A percentile compares a stretch with the other conserved stretches of the same genome.
Evolutionary conservation across 2,888 invertebrate genomes (phyloP).

Genomic region (Athalia circularis): DNA sequence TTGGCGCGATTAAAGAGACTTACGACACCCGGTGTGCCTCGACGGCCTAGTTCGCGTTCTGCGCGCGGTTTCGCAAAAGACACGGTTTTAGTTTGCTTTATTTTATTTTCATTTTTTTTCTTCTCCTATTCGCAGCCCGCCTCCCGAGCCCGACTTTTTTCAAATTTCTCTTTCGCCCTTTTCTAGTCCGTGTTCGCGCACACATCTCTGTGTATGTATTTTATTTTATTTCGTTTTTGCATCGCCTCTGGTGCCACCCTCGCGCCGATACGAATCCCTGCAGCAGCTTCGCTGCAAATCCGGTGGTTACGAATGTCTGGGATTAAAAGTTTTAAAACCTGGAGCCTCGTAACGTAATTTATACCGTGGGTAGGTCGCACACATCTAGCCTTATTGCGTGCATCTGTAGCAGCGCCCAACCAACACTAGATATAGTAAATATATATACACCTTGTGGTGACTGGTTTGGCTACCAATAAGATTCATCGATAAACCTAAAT

Average conservation of each 20-base stretch:
- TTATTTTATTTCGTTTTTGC: neutral
- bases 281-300: conserved; percentile 8
- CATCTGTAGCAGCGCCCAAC: too few relatives aligned
- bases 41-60: conserved; percentile 33
- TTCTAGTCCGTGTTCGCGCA: neutral
- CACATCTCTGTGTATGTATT: neutral
- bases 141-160: conserved; percentile 15
- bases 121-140: neutral
- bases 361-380: neutral
- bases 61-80: conserved; percentile 51
- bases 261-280: neutral
- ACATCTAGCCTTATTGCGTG: too few relatives aligned
- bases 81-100: conserved; percentile 55
- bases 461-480: neutral
- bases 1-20: conserved; percentile 66
- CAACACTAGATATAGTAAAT: too few relatives aligned
- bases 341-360: conserved; percentile 38
- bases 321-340: conserved; percentile 61
- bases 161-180: conserved; percentile 7
- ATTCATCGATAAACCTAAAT: conserved; percentile 24
- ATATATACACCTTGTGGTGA: neutral
- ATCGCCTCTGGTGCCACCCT: neutral
- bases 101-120: conserved; percentile 42
- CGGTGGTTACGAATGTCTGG: conserved; percentile 58
- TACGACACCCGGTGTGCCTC: conserved; percentile 54